A percentile compares a stretch with the other conserved stretches of the same genome.
These are phyloP conservation scores for Caenorhabditis parvicauda DNA, from an alignment of 2,888 invertebrate species.

Conservation along the genomic window DNA sequence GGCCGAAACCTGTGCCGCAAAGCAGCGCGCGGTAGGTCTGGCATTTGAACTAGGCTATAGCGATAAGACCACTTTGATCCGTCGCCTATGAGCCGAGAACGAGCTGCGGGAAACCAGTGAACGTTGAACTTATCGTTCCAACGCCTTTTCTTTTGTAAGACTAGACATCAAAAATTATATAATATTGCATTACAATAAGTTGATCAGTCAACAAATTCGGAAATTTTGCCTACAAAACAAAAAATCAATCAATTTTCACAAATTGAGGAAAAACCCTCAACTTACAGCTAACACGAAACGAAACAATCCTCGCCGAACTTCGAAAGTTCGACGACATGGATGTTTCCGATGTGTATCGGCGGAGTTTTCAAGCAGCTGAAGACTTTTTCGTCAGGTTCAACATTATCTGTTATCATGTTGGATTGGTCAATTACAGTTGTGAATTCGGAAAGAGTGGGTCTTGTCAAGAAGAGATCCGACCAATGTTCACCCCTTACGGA, in stretches of 20 bases:
- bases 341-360: conserved; percentile 34
- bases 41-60: no score
- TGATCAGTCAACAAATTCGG: no score
- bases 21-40: no score
- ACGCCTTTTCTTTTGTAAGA: no score
- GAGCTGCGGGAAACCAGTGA: no score
- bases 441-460: conserved; percentile 50
- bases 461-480: conserved; percentile 49
- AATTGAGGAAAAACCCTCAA: neutral
- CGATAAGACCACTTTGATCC: no score
- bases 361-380: conserved; percentile 43
- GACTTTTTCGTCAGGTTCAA: conserved; percentile 46
- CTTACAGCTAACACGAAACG: conserved; percentile 18
- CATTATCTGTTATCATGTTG: neutral
- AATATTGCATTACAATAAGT: no score
- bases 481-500: conserved; percentile 51
- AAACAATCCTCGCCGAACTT: conserved; percentile 27
- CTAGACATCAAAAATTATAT: no score
- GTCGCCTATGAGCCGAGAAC: no score
- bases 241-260: neutral
- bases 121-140: no score
- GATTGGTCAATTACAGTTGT: conserved; percentile 26
- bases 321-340: conserved; percentile 44
- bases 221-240: no score
- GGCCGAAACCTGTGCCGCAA: no score